Percentiles rank a stretch among this genome's conserved stretches.
Evolutionary conservation across 2,797 vertebrate genomes (phyloP).

Genomic region (Gymnodraco acuticeps): DNA sequence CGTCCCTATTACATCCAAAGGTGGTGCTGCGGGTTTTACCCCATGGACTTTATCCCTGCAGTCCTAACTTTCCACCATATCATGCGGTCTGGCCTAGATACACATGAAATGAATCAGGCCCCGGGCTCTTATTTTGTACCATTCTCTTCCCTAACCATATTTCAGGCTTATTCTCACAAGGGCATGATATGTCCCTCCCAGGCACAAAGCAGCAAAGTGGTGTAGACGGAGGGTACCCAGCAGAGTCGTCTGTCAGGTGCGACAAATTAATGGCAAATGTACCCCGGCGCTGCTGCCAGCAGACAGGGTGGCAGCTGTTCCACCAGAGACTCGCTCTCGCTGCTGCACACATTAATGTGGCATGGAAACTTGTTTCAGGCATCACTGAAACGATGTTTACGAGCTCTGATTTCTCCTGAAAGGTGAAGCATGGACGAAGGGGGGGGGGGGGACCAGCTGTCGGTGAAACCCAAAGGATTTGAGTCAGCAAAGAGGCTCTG

Average conservation of each 20-base stretch:
- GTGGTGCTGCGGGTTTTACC: slow-evolving; percentile 16
- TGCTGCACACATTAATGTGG: slow-evolving; percentile 69
- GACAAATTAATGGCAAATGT: slow-evolving; percentile 80
- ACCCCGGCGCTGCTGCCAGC: slow-evolving; percentile 65
- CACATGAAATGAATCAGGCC: slow-evolving; percentile 68
- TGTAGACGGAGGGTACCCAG: slow-evolving; percentile 70
- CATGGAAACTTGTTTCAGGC: slow-evolving; percentile 75
- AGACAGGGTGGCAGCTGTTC: slow-evolving; percentile 74
- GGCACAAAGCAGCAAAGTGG: slow-evolving; percentile 73
- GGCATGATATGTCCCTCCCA: slow-evolving; percentile 66
- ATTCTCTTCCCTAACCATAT: slow-evolving; percentile 74
- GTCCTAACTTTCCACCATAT: slow-evolving; percentile 55
- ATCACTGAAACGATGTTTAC: slow-evolving; percentile 71
- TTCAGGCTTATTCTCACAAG: slow-evolving; percentile 79
- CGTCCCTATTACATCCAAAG: slow-evolving; percentile 37
- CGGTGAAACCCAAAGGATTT: slow-evolving; percentile 72
- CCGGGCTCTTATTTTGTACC: slow-evolving; percentile 64
- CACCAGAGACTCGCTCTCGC: slow-evolving; percentile 57
- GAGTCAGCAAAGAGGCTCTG: slow-evolving; percentile 79
- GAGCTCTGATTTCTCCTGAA: slow-evolving; percentile 71
- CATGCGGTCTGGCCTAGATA: slow-evolving; percentile 72
- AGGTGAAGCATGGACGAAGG: slow-evolving; percentile 74
- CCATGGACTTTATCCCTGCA: slow-evolving; percentile 24
- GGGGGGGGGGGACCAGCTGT: slow-evolving; percentile 79
- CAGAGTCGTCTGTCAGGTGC: slow-evolving; percentile 77